Conservation (phyloP, 2,113 vertebrate genomes). For the Aythya baeri region DNA sequence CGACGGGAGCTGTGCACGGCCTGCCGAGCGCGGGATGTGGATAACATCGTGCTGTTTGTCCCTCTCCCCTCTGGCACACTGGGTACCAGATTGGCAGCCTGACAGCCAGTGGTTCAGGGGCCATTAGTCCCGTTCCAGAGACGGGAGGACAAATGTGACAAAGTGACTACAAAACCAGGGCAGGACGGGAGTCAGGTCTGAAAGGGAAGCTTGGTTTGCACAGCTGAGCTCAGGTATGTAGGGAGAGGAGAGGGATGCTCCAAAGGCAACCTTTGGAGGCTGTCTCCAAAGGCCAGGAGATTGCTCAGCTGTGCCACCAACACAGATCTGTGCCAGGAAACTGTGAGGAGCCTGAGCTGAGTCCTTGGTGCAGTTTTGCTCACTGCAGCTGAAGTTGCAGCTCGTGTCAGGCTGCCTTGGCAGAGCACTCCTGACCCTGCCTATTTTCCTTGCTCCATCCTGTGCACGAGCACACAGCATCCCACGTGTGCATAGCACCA, state of each 20-base stretch:
- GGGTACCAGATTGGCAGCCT: neutral
- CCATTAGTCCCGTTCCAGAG: neutral
- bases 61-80: neutral
- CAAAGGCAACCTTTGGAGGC: neutral
- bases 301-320: neutral
- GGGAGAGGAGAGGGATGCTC: neutral
- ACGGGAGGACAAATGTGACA: neutral
- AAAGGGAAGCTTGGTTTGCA: neutral
- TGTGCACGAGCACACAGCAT: neutral
- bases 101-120: neutral
- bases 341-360: accelerated
- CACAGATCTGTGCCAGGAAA: neutral
- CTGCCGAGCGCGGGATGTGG: accelerated
- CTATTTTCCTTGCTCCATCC: neutral
- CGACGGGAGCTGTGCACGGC: accelerated
- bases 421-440: accelerated
- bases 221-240: neutral
- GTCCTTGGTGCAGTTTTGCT: neutral
- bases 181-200: neutral
- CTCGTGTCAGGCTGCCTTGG: neutral
- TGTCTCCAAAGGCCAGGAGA: neutral
- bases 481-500: too few relatives aligned
- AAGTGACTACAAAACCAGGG: accelerated
- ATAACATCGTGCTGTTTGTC: accelerated
- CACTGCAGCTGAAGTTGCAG: neutral